Evolutionary conservation across 2,797 vertebrate genomes (phyloP), one percentile per base, ranked within the genome.

Genomic region (Sebastes vulpes): DNA sequence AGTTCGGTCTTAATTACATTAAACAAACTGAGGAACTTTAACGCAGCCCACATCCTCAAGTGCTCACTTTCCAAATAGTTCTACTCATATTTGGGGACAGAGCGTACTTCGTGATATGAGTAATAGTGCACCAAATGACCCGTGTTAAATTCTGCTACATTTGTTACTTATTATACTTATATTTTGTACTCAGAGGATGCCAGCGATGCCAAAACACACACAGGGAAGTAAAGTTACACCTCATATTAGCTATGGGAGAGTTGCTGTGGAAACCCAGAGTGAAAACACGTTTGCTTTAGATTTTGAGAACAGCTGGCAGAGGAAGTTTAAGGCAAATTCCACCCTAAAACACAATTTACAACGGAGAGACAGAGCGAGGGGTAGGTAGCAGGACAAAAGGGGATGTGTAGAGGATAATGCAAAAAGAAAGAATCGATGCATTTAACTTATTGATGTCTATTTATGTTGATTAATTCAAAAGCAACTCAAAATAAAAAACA

Each of bases 141-240:
- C 29, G 3, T 77, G 72, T 38, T 53, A 42, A 77, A 75, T 58
- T 26, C 56, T 32, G 81, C 69, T 69, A 63, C 84, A 88, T 90
- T 87, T 83, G 75, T 79, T 83, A 76, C 75, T 58, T 75, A 87
- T 81, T 80, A 78, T 26, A 65, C 50, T 75, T 57, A 25, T 60
- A 23, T 74, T 81, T 83, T 88, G 74, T 46, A 54, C 78, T 82
- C 75, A 78, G 59, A 83, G 72, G 77, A 85, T 29, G 69, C 56
- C 20, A 2, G 6, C 10, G 0, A 11, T 71, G 91, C 92, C 91
- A 92, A 91, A 89, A 88, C 82, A 88, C 80, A 90, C 77, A 85
- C 31, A 46, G 18, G 78, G 78, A 81, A 75, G 82, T 75, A 90
- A 83, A 81, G 84, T 26, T 85, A 84, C 82, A 88, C 77, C 80